Percentiles rank a stretch among this genome's conserved stretches.
Evolutionary conservation across 1,140 invertebrate species (phyloP).

Genomic region (Chlorops oryzae): DNA sequence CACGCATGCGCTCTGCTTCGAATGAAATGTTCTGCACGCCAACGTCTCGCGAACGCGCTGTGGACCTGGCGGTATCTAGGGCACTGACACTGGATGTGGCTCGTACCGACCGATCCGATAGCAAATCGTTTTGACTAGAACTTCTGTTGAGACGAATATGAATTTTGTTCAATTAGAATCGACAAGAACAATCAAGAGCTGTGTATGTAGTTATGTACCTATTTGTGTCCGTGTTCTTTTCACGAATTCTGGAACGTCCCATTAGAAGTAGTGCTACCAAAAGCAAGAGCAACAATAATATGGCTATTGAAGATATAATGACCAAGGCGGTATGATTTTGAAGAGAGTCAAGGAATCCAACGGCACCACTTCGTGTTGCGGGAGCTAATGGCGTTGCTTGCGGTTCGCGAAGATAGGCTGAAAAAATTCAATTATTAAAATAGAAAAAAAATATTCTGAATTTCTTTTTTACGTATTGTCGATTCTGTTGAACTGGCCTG

Average conservation of each 20-base stretch:
- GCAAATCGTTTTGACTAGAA: conserved; percentile 36
- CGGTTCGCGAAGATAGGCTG: conserved; percentile 63
- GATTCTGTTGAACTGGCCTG: no score
- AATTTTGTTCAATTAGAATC: not conserved
- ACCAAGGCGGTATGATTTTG: conserved; percentile 41
- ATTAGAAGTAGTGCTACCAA: conserved; percentile 58
- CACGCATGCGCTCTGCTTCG: conserved; percentile 22
- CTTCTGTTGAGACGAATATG: conserved; percentile 16
- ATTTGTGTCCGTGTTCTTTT: conserved; percentile 41
- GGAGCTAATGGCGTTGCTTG: conserved; percentile 57
- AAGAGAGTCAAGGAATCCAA: conserved; percentile 57
- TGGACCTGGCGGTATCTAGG: conserved; percentile 23
- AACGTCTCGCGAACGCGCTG: conserved; percentile 25
- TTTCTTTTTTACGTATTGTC: no score
- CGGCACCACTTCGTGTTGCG: conserved; percentile 55
- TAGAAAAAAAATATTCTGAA: no score
- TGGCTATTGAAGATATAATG: conserved; percentile 51
- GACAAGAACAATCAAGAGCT: not conserved
- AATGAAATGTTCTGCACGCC: conserved; percentile 39
- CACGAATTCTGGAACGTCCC: conserved; percentile 53
- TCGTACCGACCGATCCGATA: conserved; percentile 37
- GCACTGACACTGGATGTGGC: conserved; percentile 29
- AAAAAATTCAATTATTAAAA: no score
- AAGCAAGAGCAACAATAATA: conserved; percentile 58
- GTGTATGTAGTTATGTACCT: conserved; percentile 17